Evolutionary conservation across 2,797 vertebrate genomes (phyloP), one percentile per base, ranked within the genome.

Genomic region (Micrastur ruficollis): DNA sequence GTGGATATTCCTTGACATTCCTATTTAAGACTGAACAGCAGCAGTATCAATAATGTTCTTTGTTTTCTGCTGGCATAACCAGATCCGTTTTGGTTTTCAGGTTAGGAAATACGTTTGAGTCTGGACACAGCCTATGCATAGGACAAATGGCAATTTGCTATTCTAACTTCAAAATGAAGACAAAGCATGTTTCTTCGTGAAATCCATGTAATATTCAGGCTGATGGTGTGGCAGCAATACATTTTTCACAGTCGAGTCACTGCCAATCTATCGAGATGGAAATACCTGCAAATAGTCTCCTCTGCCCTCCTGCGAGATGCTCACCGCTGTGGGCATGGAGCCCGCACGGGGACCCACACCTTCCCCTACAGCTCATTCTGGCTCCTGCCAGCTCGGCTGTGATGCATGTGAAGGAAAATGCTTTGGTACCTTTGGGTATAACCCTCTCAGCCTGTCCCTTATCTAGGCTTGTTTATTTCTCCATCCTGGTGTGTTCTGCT

Each of bases 331-430:
- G 26, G 12, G 18, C 0, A 0, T 0, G 34, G 66, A 63, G 59
- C 52, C 25, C 38, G 17, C 5, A 4, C 1, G 8, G 52, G 68
- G 25, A 53, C 4, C 67, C 58, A 5, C 44, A 14, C 52, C 36
- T 26, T 29, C 42, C 8, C n/a, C 61, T 8, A 0, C 4, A 26
- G 49, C 58, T 6, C 34, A 3, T 16, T 1, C 49, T 38, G 62
- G 68, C 53, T 49, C 36, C 58, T 55, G 12, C 92, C 86, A 71
- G 67, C 65, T 44, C 0, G 0, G 49, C 56, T 31, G 55, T 2
- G 50, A 36, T 12, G 14, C 1, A 4, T 4, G 16, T 0, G 44
- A 14, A 44, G 19, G 2, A 3, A 44, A 86, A 47, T 0, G 0
- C 25, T 14, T 21, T 3, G 55, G 46, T 20, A 7, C 8, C 8